phyloP scores from a whole-genome alignment of 2,797 vertebrate species.

The Gymnodraco acuticeps region DNA sequence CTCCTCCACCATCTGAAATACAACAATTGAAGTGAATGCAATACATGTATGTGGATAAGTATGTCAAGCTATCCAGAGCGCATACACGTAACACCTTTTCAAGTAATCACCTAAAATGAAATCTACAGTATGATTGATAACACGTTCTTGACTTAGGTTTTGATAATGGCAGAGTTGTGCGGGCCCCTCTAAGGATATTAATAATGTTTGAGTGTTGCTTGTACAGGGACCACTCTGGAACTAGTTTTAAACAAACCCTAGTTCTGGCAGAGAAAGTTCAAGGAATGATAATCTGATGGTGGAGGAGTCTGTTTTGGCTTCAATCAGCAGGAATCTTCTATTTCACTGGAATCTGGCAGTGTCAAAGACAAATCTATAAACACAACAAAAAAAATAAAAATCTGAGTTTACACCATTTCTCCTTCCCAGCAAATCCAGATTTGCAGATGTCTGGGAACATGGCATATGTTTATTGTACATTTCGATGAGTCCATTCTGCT shows the following conservation, averaged over 20 bases:
- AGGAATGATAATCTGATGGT: constrained; percentile 67
- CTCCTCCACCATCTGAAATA: constrained; percentile 21
- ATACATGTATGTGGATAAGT: constrained; percentile 45
- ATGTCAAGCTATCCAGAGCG: constrained; percentile 31
- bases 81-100: constrained; percentile 26
- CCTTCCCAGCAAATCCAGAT: constrained; percentile 11
- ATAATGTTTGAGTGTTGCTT: constrained; percentile 73
- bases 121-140: constrained; percentile 64
- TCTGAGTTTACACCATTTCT: constrained; percentile 18
- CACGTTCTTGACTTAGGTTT: constrained; percentile 63
- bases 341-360: constrained; percentile 48
- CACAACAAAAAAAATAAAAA: not conserved
- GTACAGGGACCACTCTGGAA: constrained; percentile 59
- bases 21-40: constrained; percentile 52
- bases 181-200: constrained; percentile 59
- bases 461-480: constrained; percentile 9
- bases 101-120: constrained; percentile 58
- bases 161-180: constrained; percentile 58
- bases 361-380: constrained; percentile 20
- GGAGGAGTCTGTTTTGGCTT: constrained; percentile 55
- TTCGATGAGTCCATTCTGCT: not conserved
- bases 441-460: constrained; percentile 2
- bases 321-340: constrained; percentile 53
- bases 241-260: constrained; percentile 62
- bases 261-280: constrained; percentile 66